Conservation (phyloP, 53 echinoderm and acorn worm genomes). For the Holothuria scabra region DNA sequence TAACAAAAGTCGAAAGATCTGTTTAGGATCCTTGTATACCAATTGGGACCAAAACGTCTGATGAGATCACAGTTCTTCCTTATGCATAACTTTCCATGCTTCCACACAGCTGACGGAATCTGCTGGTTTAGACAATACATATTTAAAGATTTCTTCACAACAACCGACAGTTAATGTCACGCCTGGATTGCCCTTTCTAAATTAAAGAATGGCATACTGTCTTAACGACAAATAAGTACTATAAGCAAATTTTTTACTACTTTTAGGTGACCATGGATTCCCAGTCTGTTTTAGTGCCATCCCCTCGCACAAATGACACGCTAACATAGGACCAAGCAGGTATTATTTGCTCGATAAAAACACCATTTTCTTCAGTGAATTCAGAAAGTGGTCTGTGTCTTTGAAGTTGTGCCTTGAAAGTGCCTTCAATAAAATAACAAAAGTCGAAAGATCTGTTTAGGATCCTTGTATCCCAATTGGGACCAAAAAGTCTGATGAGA, state of each 20-base stretch:
- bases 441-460: constrained; percentile 17
- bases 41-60: too few relatives aligned
- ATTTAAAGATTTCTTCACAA: too few relatives aligned
- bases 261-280: neutral
- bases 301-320: neutral
- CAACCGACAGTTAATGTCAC: too few relatives aligned
- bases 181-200: too few relatives aligned
- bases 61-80: too few relatives aligned
- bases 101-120: too few relatives aligned
- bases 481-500: neutral
- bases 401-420: neutral
- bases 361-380: neutral
- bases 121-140: too few relatives aligned
- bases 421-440: constrained; percentile 20
- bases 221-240: neutral
- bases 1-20: too few relatives aligned
- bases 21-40: too few relatives aligned
- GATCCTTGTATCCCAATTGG: constrained; percentile 17
- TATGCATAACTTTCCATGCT: too few relatives aligned
- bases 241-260: neutral
- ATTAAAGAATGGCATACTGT: constrained; percentile 19
- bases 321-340: neutral
- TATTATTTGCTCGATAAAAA: constrained; percentile 8
- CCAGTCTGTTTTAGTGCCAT: neutral
- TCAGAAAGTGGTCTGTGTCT: neutral